Conservation (phyloP, 2,113 vertebrate species). For the Poicephalus gulielmi region DNA sequence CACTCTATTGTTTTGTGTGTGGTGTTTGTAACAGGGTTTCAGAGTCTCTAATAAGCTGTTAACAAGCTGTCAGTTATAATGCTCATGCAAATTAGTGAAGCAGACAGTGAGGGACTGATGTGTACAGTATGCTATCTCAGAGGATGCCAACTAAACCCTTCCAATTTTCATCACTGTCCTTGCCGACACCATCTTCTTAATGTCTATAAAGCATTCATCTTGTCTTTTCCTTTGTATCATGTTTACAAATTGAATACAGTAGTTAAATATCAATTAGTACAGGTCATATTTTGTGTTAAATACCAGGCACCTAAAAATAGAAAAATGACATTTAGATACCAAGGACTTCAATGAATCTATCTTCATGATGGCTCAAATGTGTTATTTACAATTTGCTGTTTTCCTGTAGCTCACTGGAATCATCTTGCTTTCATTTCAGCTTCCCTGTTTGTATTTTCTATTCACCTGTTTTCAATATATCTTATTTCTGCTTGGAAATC, state of each 20-base stretch:
- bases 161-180: slow-evolving; percentile 52
- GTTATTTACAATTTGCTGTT: not conserved
- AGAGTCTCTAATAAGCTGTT: slow-evolving; percentile 75
- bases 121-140: slow-evolving; percentile 59
- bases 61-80: slow-evolving; percentile 77
- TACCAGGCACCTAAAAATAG: slow-evolving; percentile 46
- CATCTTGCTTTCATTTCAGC: not conserved
- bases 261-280: slow-evolving; percentile 67
- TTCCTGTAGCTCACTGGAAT: not conserved
- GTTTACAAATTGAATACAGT: slow-evolving; percentile 59
- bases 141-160: slow-evolving; percentile 46
- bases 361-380: slow-evolving; percentile 5
- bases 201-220: slow-evolving; percentile 11
- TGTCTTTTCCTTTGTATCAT: slow-evolving; percentile 20
- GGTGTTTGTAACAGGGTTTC: slow-evolving; percentile 63
- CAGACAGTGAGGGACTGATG: slow-evolving; percentile 71
- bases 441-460: not conserved
- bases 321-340: slow-evolving; percentile 40
- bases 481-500: not conserved
- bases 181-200: not conserved
- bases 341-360: slow-evolving; percentile 32
- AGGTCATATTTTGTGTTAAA: slow-evolving; percentile 58
- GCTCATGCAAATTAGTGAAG: slow-evolving; percentile 68
- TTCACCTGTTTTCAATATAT: not conserved
- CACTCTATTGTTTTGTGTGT: slow-evolving; percentile 3